Percentiles rank a stretch among this genome's conserved stretches.
Evolutionary conservation across 64 coral and sea anemone genomes (phyloP).

Genomic region (Montipora sp.): DNA sequence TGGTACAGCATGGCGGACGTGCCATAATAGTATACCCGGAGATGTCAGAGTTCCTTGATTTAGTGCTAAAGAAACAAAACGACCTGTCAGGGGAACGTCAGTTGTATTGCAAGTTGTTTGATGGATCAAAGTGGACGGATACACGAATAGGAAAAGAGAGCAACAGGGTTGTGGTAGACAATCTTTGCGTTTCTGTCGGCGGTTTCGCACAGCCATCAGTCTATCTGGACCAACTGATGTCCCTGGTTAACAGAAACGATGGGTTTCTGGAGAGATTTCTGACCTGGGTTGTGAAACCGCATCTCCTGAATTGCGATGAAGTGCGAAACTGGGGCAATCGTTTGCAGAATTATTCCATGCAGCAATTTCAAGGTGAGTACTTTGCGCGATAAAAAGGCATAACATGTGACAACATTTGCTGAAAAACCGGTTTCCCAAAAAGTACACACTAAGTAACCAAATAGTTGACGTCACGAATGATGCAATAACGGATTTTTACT

Average conservation of each 20-base stretch:
- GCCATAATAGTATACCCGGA: conserved; percentile 45
- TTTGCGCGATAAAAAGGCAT: conserved; percentile 36
- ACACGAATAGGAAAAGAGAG: conserved; percentile 48
- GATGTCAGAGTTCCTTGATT: conserved; percentile 45
- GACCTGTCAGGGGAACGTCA: conserved; percentile 49
- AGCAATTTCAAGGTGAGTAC: conserved; percentile 48
- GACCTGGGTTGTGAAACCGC: conserved; percentile 55
- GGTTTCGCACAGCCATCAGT: conserved; percentile 51
- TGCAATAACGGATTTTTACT: neutral
- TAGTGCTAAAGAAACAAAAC: conserved; percentile 51
- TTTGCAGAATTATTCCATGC: conserved; percentile 46
- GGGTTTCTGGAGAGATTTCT: conserved; percentile 45
- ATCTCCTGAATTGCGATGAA: conserved; percentile 55
- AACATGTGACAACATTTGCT: conserved; percentile 22
- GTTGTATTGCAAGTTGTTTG: conserved; percentile 40
- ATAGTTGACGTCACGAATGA: conserved; percentile 1
- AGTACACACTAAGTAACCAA: conserved; percentile 9
- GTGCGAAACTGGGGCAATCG: conserved; percentile 44
- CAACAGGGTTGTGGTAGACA: conserved; percentile 48
- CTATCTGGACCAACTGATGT: conserved; percentile 59
- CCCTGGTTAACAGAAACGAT: conserved; percentile 64
- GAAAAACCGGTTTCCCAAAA: neutral
- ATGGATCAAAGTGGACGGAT: conserved; percentile 51
- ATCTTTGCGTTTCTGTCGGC: conserved; percentile 45
- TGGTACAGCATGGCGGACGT: conserved; percentile 25